Percentiles rank a stretch among this genome's conserved stretches.
Conservation (phyloP, 2,797 vertebrate genomes). For the Chromis chromis region DNA sequence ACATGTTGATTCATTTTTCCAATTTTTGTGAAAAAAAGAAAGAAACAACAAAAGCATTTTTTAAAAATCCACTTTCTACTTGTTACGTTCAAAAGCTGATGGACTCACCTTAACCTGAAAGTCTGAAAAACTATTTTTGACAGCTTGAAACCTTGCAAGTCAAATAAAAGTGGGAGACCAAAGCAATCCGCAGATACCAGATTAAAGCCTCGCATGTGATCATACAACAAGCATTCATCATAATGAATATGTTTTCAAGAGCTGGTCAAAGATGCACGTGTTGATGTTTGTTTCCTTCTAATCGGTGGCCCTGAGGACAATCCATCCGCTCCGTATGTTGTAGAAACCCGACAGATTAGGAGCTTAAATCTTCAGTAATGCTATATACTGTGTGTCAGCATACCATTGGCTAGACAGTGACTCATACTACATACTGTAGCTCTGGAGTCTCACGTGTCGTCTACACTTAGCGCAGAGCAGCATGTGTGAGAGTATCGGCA, state of each 20-base stretch:
- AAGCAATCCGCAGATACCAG: background rate
- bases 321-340: slow-evolving; percentile 29
- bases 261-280: background rate
- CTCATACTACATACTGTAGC: slow-evolving; percentile 28
- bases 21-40: too few relatives aligned
- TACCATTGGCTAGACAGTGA: slow-evolving; percentile 58
- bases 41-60: too few relatives aligned
- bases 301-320: background rate
- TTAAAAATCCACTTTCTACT: too few relatives aligned
- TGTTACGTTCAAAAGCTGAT: too few relatives aligned
- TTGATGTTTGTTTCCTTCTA: background rate
- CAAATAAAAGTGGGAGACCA: background rate
- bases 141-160: background rate
- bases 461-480: background rate
- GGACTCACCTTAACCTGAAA: too few relatives aligned
- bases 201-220: background rate
- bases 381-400: slow-evolving; percentile 45
- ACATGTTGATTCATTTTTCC: too few relatives aligned
- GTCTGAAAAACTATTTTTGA: background rate
- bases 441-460: background rate
- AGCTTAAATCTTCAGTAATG: slow-evolving; percentile 45
- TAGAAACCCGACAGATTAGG: slow-evolving; percentile 55
- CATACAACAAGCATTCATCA: background rate
- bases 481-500: slow-evolving; percentile 1
- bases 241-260: background rate